A percentile compares a stretch with the other conserved stretches of the same genome.
Conservation (phyloP, 2,888 invertebrate genomes). For the Nomada flava region DNA sequence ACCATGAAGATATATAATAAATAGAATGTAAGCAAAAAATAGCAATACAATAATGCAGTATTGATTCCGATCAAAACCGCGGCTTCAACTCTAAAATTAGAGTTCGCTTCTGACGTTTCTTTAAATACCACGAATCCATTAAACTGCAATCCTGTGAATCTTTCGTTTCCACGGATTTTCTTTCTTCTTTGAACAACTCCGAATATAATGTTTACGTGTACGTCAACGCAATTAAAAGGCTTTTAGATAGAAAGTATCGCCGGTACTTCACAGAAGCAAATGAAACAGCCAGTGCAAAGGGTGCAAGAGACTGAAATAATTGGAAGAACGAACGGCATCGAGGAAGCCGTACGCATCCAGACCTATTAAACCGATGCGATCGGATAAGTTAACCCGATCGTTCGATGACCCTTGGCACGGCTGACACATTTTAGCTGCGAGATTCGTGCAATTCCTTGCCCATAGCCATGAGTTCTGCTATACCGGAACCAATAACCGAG, state of each 20-base stretch:
- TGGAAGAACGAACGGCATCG: constrained; percentile 32
- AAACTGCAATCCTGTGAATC: no score
- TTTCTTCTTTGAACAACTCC: no score
- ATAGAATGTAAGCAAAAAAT: no score
- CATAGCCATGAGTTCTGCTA: constrained; percentile 70
- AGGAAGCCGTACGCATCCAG: constrained; percentile 38
- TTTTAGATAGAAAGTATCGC: not conserved
- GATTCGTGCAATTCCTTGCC: constrained; percentile 60
- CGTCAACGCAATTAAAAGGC: no score
- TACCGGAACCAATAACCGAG: constrained; percentile 76
- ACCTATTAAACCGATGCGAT: constrained; percentile 31
- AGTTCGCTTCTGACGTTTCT: no score
- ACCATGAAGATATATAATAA: no score
- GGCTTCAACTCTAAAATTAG: no score
- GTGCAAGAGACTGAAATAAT: constrained; percentile 17
- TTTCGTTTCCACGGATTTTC: no score
- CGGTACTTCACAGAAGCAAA: not conserved
- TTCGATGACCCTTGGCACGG: constrained; percentile 58
- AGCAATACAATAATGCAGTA: no score
- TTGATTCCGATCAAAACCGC: no score
- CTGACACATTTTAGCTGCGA: constrained; percentile 64
- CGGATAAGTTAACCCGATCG: constrained; percentile 45
- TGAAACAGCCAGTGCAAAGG: not conserved
- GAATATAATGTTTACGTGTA: no score
- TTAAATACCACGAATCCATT: no score